Evolutionary conservation across 2,797 vertebrate species (phyloP).

Genomic region (Petrocephalus schoutedeni): DNA sequence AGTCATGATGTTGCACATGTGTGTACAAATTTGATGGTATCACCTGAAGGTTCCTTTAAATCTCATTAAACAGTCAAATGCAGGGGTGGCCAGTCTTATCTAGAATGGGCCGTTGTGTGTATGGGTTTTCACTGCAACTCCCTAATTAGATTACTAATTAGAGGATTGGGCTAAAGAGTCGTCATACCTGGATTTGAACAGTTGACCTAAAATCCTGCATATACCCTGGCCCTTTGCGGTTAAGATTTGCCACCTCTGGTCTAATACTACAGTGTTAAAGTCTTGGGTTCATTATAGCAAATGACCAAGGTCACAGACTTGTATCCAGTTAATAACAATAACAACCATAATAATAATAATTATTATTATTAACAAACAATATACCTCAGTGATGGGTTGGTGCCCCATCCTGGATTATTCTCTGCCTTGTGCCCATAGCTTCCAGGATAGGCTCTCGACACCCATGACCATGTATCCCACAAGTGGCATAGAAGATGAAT

Average conservation of each 20-base stretch:
- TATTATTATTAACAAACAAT: neutral
- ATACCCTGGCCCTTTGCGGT: too few species aligned
- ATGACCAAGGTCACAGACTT: neutral
- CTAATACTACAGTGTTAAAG: neutral
- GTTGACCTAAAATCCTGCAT: too few species aligned
- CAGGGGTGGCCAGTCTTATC: too few species aligned
- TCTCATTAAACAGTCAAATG: neutral
- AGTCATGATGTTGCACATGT: neutral
- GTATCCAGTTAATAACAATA: neutral
- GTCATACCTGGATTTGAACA: too few species aligned
- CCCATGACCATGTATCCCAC: too few species aligned
- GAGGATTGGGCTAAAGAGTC: too few species aligned
- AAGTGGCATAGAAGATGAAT: neutral
- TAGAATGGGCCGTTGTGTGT: too few species aligned
- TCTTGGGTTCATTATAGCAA: neutral
- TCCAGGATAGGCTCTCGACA: too few species aligned
- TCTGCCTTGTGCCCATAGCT: too few species aligned
- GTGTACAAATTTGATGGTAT: neutral
- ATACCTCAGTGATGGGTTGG: neutral
- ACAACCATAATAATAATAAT: neutral
- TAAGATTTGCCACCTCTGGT: neutral
- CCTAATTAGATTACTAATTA: too few species aligned
- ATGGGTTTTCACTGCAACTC: too few species aligned
- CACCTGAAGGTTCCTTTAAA: neutral
- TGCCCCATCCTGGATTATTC: too few species aligned